A percentile compares a stretch with the other conserved stretches of the same genome.
Evolutionary conservation across 1,140 invertebrate species (phyloP).

Genomic region (Conus betulinus): DNA sequence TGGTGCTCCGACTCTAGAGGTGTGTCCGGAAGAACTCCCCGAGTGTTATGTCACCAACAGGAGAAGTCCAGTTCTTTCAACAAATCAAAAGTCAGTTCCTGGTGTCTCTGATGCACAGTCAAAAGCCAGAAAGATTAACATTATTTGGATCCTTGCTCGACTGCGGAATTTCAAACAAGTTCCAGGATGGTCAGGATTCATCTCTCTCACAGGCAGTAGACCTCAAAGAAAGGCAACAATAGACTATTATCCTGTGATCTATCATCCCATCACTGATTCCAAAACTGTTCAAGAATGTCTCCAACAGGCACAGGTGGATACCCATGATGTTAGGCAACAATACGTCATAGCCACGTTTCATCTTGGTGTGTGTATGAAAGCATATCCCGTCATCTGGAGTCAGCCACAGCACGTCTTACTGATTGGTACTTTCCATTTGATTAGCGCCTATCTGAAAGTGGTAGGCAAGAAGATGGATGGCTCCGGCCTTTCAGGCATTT

Average conservation of each 20-base stretch:
- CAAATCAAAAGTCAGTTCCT: neutral
- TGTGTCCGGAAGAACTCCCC: conserved; percentile 11
- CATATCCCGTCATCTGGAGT: conserved; percentile 49
- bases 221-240: too few relatives aligned
- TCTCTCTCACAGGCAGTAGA: too few relatives aligned
- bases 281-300: conserved; percentile 46
- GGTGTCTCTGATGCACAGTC: conserved; percentile 5
- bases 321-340: too few relatives aligned
- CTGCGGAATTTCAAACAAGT: conserved; percentile 7
- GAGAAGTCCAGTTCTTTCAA: neutral
- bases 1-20: too few relatives aligned
- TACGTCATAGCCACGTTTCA: too few relatives aligned
- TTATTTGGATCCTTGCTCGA: too few relatives aligned
- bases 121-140: too few relatives aligned
- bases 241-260: too few relatives aligned
- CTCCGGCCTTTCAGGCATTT: conserved; percentile 30
- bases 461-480: conserved; percentile 58
- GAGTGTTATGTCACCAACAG: conserved; percentile 41
- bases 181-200: conserved; percentile 40
- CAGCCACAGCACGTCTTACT: conserved; percentile 37
- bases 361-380: too few relatives aligned
- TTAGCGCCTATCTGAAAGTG: conserved; percentile 49
- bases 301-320: too few relatives aligned
- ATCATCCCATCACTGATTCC: too few relatives aligned
- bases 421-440: conserved; percentile 44